Conservation (phyloP, 2,113 vertebrate species). For the Bambusicola thoracicus region DNA sequence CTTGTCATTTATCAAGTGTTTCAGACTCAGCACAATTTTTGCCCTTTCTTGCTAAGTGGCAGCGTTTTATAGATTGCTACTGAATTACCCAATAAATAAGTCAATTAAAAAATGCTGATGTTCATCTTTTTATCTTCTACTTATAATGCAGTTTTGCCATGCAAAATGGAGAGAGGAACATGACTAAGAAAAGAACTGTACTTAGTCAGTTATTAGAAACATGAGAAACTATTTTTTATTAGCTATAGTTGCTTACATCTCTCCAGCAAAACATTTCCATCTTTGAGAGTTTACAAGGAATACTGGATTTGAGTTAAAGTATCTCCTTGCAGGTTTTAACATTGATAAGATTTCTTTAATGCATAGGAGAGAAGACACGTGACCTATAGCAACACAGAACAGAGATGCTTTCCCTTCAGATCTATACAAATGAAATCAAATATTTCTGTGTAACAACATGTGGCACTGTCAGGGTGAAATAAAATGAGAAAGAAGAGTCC, state of each 20-base stretch:
- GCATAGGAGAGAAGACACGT: background rate
- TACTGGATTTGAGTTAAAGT: background rate
- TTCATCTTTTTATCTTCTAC: constrained; percentile 2
- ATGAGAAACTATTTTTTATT: constrained; percentile 5
- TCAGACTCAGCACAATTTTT: constrained; percentile 21
- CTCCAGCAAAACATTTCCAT: background rate
- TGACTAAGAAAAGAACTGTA: constrained; percentile 41
- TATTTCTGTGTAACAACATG: background rate
- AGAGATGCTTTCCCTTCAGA: background rate
- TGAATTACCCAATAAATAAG: constrained; percentile 3
- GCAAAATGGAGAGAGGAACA: constrained; percentile 3
- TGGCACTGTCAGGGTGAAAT: background rate
- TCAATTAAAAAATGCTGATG: constrained; percentile 38
- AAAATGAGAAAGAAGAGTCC: background rate
- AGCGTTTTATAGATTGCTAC: background rate
- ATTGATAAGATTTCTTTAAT: background rate
- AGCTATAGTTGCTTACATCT: background rate
- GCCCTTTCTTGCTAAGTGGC: background rate
- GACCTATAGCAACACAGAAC: background rate
- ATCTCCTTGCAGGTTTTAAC: background rate
- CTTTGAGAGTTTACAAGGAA: background rate
- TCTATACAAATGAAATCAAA: background rate
- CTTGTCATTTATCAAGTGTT: background rate
- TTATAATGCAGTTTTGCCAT: background rate
- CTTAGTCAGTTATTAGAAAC: constrained; percentile 39